phyloP scores from a whole-genome alignment of 2,797 vertebrate genomes.

The Cercopithecus neglectus region DNA sequence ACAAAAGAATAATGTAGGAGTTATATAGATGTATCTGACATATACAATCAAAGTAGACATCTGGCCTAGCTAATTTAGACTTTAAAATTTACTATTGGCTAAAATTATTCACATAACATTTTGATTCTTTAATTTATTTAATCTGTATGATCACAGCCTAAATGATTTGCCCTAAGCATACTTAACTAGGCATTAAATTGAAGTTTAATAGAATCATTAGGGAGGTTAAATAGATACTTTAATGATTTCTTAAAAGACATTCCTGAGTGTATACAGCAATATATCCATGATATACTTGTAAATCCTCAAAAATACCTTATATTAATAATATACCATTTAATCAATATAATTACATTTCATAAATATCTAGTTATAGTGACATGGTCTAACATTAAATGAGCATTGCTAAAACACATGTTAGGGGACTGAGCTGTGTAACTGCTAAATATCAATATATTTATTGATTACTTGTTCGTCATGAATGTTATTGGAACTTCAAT shows the following conservation, averaged over 20 bases:
- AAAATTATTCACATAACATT: conserved; percentile 26
- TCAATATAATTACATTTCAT: conserved; percentile 31
- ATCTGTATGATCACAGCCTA: neutral
- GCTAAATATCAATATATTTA: neutral
- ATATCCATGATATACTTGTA: neutral
- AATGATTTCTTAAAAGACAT: conserved; percentile 54
- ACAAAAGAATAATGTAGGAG: neutral
- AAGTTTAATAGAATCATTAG: conserved; percentile 65
- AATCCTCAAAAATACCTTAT: neutral
- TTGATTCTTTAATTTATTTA: conserved; percentile 38
- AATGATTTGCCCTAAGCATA: conserved; percentile 56
- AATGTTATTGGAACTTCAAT: neutral
- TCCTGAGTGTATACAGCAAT: neutral
- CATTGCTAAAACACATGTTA: conserved; percentile 24
- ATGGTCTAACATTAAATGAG: neutral
- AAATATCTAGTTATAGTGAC: neutral
- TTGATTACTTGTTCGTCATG: neutral
- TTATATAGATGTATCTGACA: neutral
- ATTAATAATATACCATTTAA: conserved; percentile 11
- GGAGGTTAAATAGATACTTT: conserved; percentile 60
- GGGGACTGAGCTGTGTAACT: neutral
- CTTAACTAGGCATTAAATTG: conserved; percentile 72
- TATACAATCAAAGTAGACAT: neutral
- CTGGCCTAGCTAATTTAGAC: neutral
- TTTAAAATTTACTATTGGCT: conserved; percentile 46